A percentile compares a stretch with the other conserved stretches of the same genome.
These are phyloP conservation scores for Ectropis crepuscularia DNA, from an alignment of 2,888 invertebrate species.

Conservation along the genomic window DNA sequence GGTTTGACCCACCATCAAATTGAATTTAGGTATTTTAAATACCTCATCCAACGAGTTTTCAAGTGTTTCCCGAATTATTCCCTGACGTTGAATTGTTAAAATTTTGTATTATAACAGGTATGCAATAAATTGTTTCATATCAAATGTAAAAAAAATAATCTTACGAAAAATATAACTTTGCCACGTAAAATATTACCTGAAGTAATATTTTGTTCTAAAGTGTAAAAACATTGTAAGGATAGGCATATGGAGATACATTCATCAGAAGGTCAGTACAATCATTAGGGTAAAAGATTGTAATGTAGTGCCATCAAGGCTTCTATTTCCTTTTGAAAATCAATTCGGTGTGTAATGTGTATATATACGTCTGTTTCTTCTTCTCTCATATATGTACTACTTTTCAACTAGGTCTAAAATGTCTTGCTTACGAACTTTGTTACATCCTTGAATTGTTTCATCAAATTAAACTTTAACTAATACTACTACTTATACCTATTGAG, in stretches of 20 bases:
- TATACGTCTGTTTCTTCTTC: too few species aligned
- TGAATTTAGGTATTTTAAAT: background rate
- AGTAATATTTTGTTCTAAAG: slow-evolving; percentile 7
- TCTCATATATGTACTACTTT: too few species aligned
- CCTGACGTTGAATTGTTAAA: background rate
- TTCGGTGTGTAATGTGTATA: background rate
- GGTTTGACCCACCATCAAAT: slow-evolving; percentile 15
- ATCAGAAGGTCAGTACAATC: slow-evolving; percentile 67
- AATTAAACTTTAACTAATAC: too few species aligned
- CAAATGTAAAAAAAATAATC: too few species aligned
- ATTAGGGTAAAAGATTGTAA: slow-evolving; percentile 72
- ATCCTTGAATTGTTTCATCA: too few species aligned
- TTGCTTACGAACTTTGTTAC: too few species aligned
- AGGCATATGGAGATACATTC: slow-evolving; percentile 31
- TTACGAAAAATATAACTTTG: background rate
- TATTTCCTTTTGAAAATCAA: slow-evolving; percentile 5
- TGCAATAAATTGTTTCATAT: too few species aligned
- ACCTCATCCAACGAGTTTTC: too few species aligned
- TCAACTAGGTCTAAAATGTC: too few species aligned
- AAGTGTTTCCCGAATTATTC: slow-evolving; percentile 1
- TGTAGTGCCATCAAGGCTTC: slow-evolving; percentile 34
- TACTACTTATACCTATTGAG: background rate
- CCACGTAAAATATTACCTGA: slow-evolving; percentile 5
- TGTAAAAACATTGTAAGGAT: slow-evolving; percentile 28
- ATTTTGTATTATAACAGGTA: too few species aligned